Conservation (phyloP, 2,797 vertebrate genomes). For the Esox masquinongy region DNA sequence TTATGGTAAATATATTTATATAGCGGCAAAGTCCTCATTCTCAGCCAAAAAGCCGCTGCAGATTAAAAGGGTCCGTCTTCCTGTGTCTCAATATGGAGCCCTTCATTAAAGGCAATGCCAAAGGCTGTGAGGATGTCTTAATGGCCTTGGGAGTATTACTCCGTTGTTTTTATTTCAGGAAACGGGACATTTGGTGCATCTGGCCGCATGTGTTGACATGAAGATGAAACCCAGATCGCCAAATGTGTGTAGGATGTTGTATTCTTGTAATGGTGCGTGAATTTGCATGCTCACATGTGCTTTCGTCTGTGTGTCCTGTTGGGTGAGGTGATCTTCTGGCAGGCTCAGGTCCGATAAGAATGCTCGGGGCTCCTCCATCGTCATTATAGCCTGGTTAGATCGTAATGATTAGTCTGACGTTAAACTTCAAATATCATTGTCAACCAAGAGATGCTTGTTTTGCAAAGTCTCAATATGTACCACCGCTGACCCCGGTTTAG, state of each 20-base stretch:
- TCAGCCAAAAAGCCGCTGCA: constrained; percentile 57
- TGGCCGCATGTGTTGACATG: constrained; percentile 27
- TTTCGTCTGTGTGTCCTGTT: neutral
- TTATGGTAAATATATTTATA: constrained; percentile 41
- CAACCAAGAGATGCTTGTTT: neutral
- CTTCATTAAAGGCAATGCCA: constrained; percentile 38
- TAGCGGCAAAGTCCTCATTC: constrained; percentile 43
- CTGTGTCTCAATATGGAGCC: constrained; percentile 31
- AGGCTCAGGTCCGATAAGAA: constrained; percentile 4
- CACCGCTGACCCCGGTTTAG: neutral
- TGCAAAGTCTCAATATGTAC: neutral
- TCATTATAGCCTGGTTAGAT: neutral
- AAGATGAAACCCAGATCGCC: constrained; percentile 37
- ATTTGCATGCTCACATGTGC: neutral
- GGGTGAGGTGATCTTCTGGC: constrained; percentile 20
- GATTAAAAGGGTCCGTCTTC: constrained; percentile 35
- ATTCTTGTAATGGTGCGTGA: constrained; percentile 10
- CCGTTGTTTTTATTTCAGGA: constrained; percentile 23
- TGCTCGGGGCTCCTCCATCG: neutral
- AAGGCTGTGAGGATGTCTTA: constrained; percentile 40
- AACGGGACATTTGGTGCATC: constrained; percentile 33
- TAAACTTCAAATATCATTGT: neutral
- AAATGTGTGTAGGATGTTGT: constrained; percentile 40
- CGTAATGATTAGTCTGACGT: too few relatives aligned
- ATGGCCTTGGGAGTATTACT: constrained; percentile 51